A percentile compares a stretch with the other conserved stretches of the same genome.
Conservation (phyloP, 2,797 vertebrate genomes). For the Falco berigora region DNA sequence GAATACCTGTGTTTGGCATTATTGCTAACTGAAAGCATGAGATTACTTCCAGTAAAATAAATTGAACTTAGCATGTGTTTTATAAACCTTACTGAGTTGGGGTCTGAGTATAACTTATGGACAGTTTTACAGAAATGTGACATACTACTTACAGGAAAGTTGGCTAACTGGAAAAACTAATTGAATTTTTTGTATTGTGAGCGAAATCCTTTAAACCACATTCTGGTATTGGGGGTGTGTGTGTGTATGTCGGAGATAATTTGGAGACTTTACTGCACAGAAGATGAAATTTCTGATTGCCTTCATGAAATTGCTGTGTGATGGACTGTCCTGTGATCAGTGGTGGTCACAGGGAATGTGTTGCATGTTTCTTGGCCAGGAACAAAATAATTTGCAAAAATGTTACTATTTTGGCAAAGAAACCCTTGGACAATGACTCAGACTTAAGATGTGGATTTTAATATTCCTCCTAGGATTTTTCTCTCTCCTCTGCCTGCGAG, state of each 20-base stretch:
- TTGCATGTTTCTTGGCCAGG: background rate
- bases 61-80: background rate
- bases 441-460: background rate
- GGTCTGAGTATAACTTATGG: background rate
- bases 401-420: background rate
- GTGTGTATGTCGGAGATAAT: background rate
- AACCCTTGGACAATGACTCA: background rate
- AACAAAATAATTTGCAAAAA: background rate
- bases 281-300: background rate
- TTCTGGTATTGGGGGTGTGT: background rate
- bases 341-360: background rate
- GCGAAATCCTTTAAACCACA: background rate
- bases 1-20: background rate
- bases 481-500: background rate
- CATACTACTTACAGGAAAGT: background rate
- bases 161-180: background rate
- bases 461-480: background rate
- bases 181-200: background rate
- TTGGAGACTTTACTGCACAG: background rate
- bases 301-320: background rate
- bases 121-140: background rate
- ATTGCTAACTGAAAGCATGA: background rate
- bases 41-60: background rate
- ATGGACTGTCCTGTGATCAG: background rate
- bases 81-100: background rate